phyloP scores from a whole-genome alignment of 2,113 vertebrate species.

The Glaucomys volans region DNA sequence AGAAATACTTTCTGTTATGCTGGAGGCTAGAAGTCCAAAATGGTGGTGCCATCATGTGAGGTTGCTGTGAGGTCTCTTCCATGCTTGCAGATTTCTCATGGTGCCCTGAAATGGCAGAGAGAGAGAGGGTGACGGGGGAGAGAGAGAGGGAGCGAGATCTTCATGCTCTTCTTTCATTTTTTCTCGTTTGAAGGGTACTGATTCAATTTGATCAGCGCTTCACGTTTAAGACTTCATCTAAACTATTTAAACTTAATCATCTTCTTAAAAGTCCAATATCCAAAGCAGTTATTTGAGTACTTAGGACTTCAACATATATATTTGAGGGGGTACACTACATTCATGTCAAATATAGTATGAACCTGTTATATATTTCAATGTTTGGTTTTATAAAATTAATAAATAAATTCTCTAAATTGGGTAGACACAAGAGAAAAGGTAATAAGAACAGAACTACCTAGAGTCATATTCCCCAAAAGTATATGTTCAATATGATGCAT shows the following conservation, averaged over 20 bases:
- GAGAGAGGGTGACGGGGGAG: rapidly evolving
- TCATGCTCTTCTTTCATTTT: not conserved
- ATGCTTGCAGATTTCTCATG: not conserved
- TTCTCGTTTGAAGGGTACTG: not conserved
- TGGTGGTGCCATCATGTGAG: too few species aligned
- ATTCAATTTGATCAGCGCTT: not conserved
- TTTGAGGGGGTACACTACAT: rapidly evolving
- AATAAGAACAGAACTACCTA: conserved; percentile 2
- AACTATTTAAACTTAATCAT: not conserved
- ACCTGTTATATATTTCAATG: not conserved
- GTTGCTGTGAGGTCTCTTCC: not conserved
- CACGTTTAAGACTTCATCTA: not conserved
- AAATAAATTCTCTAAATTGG: not conserved
- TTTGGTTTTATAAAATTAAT: not conserved
- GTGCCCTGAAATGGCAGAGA: not conserved
- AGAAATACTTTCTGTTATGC: not conserved
- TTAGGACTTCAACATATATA: not conserved
- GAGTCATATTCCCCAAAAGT: rapidly evolving
- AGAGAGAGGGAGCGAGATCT: too few species aligned
- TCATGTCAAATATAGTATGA: not conserved
- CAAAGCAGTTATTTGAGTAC: not conserved
- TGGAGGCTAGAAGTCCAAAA: not conserved
- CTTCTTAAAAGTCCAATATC: not conserved
- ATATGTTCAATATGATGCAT: not conserved
- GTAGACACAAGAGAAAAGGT: not conserved